A percentile compares a stretch with the other conserved stretches of the same genome.
phyloP scores from a whole-genome alignment of 2,113 vertebrate species.

The Chamaea fasciata region DNA sequence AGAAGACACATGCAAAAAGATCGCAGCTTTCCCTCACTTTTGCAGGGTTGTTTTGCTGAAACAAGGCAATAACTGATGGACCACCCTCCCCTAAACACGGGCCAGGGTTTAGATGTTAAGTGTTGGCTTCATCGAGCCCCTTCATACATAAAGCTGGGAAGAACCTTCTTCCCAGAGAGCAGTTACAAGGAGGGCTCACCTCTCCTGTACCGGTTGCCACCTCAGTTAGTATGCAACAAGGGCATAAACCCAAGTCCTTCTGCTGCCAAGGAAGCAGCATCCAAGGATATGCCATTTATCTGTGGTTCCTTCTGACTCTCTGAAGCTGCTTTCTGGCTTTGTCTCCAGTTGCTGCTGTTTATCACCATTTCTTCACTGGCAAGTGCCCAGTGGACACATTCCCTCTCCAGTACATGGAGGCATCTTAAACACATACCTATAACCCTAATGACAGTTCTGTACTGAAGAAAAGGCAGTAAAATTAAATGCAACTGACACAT shows the following conservation, averaged over 20 bases:
- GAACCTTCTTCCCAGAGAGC: background rate
- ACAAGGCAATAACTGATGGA: background rate
- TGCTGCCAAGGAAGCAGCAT: background rate
- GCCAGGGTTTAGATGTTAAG: background rate
- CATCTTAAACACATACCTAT: slow-evolving; percentile 53
- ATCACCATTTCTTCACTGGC: background rate
- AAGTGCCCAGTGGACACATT: slow-evolving; percentile 25
- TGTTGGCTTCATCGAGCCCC: background rate
- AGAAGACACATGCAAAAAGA: slow-evolving; percentile 17
- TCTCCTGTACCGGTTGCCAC: background rate
- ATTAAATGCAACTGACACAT: slow-evolving; percentile 67
- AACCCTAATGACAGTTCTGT: slow-evolving; percentile 19
- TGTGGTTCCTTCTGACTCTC: background rate
- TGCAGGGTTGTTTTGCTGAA: background rate
- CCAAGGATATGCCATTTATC: background rate
- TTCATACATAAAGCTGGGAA: background rate
- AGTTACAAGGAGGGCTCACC: background rate
- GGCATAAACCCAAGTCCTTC: background rate
- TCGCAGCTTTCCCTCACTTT: background rate
- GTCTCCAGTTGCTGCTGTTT: background rate
- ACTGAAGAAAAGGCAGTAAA: slow-evolving; percentile 55
- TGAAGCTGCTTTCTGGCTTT: background rate
- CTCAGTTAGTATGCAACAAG: background rate
- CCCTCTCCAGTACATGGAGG: background rate
- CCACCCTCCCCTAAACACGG: background rate